These are phyloP conservation scores for Acanthoscelides obtectus DNA, from an alignment of 2,888 invertebrate species.

Conservation along the genomic window DNA sequence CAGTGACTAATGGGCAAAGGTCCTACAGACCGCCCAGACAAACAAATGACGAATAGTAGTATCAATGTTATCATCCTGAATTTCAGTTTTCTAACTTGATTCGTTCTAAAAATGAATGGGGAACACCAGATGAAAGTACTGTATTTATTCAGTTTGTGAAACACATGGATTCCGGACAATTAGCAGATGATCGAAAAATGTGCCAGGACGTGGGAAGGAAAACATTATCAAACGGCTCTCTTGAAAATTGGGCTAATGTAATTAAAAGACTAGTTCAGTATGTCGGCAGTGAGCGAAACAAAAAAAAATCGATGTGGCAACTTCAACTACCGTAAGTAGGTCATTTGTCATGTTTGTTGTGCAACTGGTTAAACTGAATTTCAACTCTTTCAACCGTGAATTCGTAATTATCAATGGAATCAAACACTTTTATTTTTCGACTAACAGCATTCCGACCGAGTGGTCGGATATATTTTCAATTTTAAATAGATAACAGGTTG, in stretches of 20 bases:
- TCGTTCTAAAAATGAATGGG: too few species aligned
- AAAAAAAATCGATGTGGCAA: constrained; percentile 27
- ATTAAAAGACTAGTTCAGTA: constrained; percentile 10
- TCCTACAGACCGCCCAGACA: too few species aligned
- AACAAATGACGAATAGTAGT: too few species aligned
- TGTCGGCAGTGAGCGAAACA: constrained; percentile 14
- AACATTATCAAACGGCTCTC: background rate
- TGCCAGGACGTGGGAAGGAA: background rate
- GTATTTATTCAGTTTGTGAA: too few species aligned
- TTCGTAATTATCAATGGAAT: constrained; percentile 30
- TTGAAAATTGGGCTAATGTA: constrained; percentile 9
- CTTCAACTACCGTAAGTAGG: constrained; percentile 24
- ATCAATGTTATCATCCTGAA: too few species aligned
- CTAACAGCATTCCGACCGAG: background rate
- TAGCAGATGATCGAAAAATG: background rate
- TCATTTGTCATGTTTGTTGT: constrained; percentile 31
- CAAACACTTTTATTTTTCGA: constrained; percentile 1
- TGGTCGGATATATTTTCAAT: background rate
- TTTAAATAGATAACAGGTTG: background rate
- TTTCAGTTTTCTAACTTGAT: too few species aligned
- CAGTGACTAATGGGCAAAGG: too few species aligned
- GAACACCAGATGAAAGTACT: too few species aligned
- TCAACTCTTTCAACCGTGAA: constrained; percentile 32
- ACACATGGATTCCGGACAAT: background rate
- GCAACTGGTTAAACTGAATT: constrained; percentile 30